Evolutionary conservation across 2,113 vertebrate genomes (phyloP).

Genomic region (Galbula dea): DNA sequence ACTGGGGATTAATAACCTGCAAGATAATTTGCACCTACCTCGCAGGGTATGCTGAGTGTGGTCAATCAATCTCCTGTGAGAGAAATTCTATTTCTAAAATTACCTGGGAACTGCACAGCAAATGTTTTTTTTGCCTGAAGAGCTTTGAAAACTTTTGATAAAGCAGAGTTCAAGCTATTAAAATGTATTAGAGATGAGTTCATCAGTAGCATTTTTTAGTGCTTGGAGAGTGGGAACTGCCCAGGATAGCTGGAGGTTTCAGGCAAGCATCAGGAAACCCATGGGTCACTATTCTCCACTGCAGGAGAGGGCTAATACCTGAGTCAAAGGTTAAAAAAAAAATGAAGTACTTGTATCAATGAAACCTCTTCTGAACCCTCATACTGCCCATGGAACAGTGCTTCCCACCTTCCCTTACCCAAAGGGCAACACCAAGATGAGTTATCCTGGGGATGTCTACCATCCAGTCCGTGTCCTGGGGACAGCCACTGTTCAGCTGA

Average conservation of each 20-base stretch:
- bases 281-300: neutral
- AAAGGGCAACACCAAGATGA: neutral
- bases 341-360: neutral
- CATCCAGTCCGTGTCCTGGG: neutral
- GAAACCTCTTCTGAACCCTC: neutral
- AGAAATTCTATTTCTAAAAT: constrained; percentile 38
- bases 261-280: neutral
- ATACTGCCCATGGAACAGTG: too few relatives aligned
- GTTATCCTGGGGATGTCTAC: neutral
- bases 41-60: neutral
- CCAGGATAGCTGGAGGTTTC: neutral
- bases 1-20: constrained; percentile 21
- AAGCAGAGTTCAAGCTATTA: neutral
- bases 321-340: neutral
- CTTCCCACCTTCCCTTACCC: neutral
- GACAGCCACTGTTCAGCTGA: neutral
- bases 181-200: neutral
- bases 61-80: neutral
- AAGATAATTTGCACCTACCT: constrained; percentile 12
- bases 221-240: neutral
- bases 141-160: constrained; percentile 39
- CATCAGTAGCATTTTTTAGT: neutral
- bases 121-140: constrained; percentile 24
- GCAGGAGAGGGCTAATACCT: neutral
- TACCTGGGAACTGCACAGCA: neutral